These are phyloP conservation scores for Cydia amplana DNA, from an alignment of 1,140 invertebrate genomes.

Conservation along the genomic window DNA sequence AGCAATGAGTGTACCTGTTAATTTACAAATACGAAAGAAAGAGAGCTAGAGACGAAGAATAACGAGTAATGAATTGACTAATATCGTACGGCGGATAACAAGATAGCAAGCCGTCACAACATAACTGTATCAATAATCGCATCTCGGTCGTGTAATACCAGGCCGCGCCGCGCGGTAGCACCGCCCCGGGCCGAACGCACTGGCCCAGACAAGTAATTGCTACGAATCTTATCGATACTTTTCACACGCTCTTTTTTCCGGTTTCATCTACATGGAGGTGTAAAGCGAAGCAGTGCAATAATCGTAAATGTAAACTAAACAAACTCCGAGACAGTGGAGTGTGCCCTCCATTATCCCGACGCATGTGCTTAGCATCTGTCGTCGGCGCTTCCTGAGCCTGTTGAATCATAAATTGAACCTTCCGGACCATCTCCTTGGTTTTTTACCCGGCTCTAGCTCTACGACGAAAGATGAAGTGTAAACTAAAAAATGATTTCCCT, in stretches of 20 bases:
- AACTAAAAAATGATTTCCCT: conserved; percentile 71
- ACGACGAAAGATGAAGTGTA: conserved; percentile 75
- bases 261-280: conserved; percentile 54
- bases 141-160: conserved; percentile 63
- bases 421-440: conserved; percentile 71
- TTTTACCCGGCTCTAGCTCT: conserved; percentile 67
- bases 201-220: conserved; percentile 62
- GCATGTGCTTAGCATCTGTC: conserved; percentile 72
- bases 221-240: conserved; percentile 66
- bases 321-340: conserved; percentile 55
- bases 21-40: conserved; percentile 45
- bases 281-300: conserved; percentile 60
- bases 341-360: conserved; percentile 60
- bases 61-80: conserved; percentile 53
- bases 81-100: conserved; percentile 54
- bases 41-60: conserved; percentile 41
- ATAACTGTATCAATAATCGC: conserved; percentile 70
- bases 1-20: conserved; percentile 47
- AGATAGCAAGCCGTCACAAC: conserved; percentile 63
- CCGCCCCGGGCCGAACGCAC: conserved; percentile 48
- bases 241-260: conserved; percentile 68
- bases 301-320: conserved; percentile 63
- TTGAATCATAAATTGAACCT: conserved; percentile 75
- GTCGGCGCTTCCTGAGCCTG: conserved; percentile 66
- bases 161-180: conserved; percentile 55